These are phyloP conservation scores for Noctua janthe DNA, from an alignment of 2,888 invertebrate species.

Conservation along the genomic window DNA sequence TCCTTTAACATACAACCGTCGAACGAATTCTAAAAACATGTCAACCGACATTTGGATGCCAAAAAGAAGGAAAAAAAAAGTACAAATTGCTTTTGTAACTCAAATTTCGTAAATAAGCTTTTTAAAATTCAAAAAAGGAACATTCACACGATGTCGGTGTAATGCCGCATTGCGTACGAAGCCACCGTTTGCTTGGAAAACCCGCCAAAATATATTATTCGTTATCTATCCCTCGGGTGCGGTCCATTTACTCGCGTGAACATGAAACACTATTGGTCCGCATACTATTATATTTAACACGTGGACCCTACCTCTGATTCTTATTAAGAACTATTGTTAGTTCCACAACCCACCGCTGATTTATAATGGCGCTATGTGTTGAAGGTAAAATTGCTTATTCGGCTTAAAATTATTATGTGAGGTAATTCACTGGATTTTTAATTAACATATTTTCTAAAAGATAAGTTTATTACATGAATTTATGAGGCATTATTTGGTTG, in stretches of 20 bases:
- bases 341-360: constrained; percentile 32
- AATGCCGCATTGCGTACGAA: constrained; percentile 69
- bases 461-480: constrained; percentile 30
- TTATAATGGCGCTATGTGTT: constrained; percentile 43
- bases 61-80: constrained; percentile 27
- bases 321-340: constrained; percentile 49
- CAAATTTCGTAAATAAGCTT: constrained; percentile 62
- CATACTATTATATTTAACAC: constrained; percentile 74
- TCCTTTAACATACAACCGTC: not conserved
- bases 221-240: constrained; percentile 83
- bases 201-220: constrained; percentile 86
- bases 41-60: constrained; percentile 23
- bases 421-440: constrained; percentile 16
- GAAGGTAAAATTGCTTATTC: constrained; percentile 32
- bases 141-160: constrained; percentile 61
- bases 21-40: constrained; percentile 28
- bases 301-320: constrained; percentile 55
- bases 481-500: constrained; percentile 10
- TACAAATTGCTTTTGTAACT: constrained; percentile 46
- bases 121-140: constrained; percentile 69
- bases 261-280: constrained; percentile 75
- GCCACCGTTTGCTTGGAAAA: constrained; percentile 76
- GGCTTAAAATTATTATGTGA: not conserved
- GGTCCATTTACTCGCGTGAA: constrained; percentile 74
- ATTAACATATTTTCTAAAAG: constrained; percentile 29